A percentile compares a stretch with the other conserved stretches of the same genome.
phyloP scores from a whole-genome alignment of 2,113 vertebrate species.

The Xiphias gladius region DNA sequence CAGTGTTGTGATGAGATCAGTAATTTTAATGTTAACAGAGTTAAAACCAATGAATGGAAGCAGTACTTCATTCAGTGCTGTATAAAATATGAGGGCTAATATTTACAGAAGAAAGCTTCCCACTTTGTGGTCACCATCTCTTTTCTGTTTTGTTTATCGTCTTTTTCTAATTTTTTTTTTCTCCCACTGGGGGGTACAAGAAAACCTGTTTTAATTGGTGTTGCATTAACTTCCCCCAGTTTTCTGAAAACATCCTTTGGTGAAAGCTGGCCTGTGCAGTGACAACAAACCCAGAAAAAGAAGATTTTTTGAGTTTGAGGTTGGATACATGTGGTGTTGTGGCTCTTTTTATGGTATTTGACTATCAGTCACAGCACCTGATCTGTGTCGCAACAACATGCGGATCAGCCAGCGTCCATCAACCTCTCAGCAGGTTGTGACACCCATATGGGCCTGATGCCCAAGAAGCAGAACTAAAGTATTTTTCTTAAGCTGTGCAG shows the following conservation, averaged over 20 bases:
- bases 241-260: conserved; percentile 61
- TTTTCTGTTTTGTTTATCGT: conserved; percentile 38
- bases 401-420: conserved; percentile 53
- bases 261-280: conserved; percentile 52
- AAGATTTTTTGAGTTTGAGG: conserved; percentile 33
- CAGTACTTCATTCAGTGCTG: conserved; percentile 26
- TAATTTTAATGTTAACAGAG: conserved; percentile 8
- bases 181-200: background rate
- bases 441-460: background rate
- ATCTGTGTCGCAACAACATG: conserved; percentile 45
- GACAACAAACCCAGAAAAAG: conserved; percentile 3
- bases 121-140: conserved; percentile 25
- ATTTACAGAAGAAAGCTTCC: conserved; percentile 62
- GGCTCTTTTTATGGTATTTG: conserved; percentile 40
- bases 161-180: conserved; percentile 1
- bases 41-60: conserved; percentile 8
- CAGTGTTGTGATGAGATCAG: conserved; percentile 13
- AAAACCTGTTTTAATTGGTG: conserved; percentile 34
- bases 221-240: conserved; percentile 30
- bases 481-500: background rate
- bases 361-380: conserved; percentile 62
- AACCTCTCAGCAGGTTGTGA: conserved; percentile 51
- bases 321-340: conserved; percentile 31
- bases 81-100: conserved; percentile 56
- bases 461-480: background rate